Percentiles rank a stretch among this genome's conserved stretches.
phyloP scores from a whole-genome alignment of 2,888 invertebrate genomes.

The Phengaris arion region DNA sequence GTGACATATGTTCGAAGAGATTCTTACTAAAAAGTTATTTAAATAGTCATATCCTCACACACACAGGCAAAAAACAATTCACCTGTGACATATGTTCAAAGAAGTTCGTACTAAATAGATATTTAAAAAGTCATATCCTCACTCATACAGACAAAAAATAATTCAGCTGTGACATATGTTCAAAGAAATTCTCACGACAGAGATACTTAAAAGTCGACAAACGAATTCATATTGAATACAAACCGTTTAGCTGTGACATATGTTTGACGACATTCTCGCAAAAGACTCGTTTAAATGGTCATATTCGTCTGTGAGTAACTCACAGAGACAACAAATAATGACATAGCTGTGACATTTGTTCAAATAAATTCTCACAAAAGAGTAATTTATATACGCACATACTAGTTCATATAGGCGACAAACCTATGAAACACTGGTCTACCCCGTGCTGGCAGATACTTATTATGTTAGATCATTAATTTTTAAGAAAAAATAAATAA shows the following conservation, averaged over 20 bases:
- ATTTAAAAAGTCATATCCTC: neutral
- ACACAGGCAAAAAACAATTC: neutral
- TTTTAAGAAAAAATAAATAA: no score
- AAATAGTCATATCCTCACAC: no score
- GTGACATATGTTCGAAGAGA: no score
- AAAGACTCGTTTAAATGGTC: neutral
- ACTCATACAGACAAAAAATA: neutral
- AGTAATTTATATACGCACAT: no score
- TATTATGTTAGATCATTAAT: no score
- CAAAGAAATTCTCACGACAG: neutral
- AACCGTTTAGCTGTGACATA: conserved; percentile 14
- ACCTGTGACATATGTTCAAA: neutral
- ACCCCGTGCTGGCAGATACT: no score
- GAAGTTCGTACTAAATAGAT: neutral
- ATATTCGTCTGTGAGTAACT: neutral
- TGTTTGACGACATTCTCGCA: neutral
- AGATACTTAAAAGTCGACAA: neutral
- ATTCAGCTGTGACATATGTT: neutral
- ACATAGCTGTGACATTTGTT: no score
- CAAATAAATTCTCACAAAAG: no score
- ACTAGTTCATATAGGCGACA: no score
- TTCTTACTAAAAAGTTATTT: no score
- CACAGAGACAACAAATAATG: no score
- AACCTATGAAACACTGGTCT: no score
- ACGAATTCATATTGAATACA: neutral